A percentile compares a stretch with the other conserved stretches of the same genome.
phyloP scores from a whole-genome alignment of 1,140 invertebrate genomes.

The Drosophila pachea region DNA sequence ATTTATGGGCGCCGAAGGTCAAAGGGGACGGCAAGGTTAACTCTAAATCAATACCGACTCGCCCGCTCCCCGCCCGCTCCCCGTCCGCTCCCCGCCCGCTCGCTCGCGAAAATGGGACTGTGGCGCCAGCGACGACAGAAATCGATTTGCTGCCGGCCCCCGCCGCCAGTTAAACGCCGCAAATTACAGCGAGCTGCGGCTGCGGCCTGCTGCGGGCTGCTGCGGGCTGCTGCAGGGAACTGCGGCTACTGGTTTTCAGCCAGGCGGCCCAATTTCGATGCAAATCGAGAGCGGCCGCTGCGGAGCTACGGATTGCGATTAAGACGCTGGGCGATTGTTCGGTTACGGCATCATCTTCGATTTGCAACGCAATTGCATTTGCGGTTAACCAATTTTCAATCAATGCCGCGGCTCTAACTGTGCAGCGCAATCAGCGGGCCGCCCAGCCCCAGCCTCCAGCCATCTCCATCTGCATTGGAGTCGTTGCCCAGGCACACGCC shows the following conservation, averaged over 20 bases:
- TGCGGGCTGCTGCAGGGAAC: background rate
- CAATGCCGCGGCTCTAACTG: slow-evolving; percentile 60
- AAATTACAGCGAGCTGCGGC: slow-evolving; percentile 53
- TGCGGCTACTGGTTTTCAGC: slow-evolving; percentile 47
- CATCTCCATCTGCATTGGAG: too few species aligned
- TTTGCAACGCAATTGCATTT: slow-evolving; percentile 74
- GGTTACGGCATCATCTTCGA: slow-evolving; percentile 41
- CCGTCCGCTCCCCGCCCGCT: slow-evolving; percentile 11
- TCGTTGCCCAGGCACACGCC: slow-evolving; percentile 62
- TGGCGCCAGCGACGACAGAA: slow-evolving; percentile 68
- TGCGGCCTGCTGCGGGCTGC: background rate
- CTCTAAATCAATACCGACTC: slow-evolving; percentile 39
- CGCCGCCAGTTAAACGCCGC: slow-evolving; percentile 72
- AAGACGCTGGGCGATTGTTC: slow-evolving; percentile 9
- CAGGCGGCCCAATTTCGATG: slow-evolving; percentile 55
- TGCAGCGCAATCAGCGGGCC: slow-evolving; percentile 59
- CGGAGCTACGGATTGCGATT: background rate
- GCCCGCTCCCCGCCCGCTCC: background rate
- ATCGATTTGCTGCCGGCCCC: slow-evolving; percentile 70
- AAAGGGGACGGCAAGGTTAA: slow-evolving; percentile 32
- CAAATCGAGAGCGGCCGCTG: slow-evolving; percentile 1
- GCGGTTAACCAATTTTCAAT: slow-evolving; percentile 69
- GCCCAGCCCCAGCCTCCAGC: too few species aligned
- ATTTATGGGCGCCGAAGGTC: slow-evolving; percentile 31
- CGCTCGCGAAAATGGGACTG: slow-evolving; percentile 64